Conservation (phyloP, 2,113 vertebrate species). For the Bos javanicus region DNA sequence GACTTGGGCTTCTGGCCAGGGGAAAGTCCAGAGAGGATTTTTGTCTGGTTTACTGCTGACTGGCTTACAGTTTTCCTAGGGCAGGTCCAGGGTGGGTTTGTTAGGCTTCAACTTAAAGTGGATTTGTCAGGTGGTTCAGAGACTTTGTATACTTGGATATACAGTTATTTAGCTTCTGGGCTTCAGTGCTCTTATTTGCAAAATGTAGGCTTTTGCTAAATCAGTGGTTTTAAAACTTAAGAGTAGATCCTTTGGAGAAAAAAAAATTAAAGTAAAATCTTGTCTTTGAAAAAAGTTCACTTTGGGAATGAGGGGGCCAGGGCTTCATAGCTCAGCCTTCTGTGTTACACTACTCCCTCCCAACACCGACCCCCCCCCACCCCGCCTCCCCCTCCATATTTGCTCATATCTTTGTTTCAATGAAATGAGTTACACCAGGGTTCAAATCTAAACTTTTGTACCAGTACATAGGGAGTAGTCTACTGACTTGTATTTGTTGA, state of each 20-base stretch:
- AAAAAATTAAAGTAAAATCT: not conserved
- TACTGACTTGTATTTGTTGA: not conserved
- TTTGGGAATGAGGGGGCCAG: not conserved
- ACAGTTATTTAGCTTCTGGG: not conserved
- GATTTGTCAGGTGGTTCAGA: not conserved
- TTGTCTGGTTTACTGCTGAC: not conserved
- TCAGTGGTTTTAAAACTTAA: not conserved
- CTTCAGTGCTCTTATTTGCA: not conserved
- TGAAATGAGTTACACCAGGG: not conserved
- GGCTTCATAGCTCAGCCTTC: not conserved
- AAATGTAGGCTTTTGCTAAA: not conserved
- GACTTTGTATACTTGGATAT: not conserved
- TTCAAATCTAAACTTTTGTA: not conserved
- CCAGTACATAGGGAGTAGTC: not conserved
- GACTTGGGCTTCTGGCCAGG: not conserved
- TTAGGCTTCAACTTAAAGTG: not conserved
- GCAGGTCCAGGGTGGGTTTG: too few relatives aligned
- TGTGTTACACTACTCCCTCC: accelerated
- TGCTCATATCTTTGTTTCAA: not conserved
- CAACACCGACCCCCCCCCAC: accelerated
- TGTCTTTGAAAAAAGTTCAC: not conserved
- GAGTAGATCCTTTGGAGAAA: not conserved
- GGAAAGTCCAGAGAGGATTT: not conserved
- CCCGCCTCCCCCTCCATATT: not conserved
- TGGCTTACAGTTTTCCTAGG: not conserved